Evolutionary conservation across 2,797 vertebrate species (phyloP).

Genomic region (Pseudomugil tenellus): DNA sequence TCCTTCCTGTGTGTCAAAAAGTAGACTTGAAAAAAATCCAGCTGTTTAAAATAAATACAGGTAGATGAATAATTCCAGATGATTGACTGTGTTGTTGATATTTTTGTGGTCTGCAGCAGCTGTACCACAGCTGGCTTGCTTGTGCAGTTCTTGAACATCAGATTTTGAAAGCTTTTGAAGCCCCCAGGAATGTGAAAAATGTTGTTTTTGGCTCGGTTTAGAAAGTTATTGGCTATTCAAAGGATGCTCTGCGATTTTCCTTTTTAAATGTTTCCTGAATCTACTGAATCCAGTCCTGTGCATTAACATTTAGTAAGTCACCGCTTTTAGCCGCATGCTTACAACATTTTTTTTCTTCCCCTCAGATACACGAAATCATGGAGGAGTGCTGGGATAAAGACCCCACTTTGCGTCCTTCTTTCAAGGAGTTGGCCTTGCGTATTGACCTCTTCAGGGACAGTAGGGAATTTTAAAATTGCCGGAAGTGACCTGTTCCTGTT

Average conservation of each 20-base stretch:
- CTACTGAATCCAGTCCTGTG: background rate
- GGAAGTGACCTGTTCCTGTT: constrained; percentile 62
- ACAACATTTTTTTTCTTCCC: background rate
- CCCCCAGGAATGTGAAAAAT: background rate
- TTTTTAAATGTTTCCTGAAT: constrained; percentile 1
- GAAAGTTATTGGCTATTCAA: no score
- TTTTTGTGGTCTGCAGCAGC: background rate
- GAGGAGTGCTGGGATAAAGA: constrained; percentile 84
- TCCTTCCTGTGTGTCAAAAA: no score
- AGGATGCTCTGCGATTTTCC: no score
- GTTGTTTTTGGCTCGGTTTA: background rate
- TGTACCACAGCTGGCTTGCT: background rate
- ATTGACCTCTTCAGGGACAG: constrained; percentile 82
- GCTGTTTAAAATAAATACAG: no score
- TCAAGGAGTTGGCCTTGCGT: constrained; percentile 80
- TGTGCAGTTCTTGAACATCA: background rate
- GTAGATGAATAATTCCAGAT: background rate
- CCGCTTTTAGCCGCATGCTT: background rate
- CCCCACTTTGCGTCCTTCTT: constrained; percentile 73
- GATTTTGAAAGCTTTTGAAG: background rate
- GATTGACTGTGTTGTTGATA: background rate
- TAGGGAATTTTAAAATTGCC: constrained; percentile 72
- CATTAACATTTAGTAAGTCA: background rate
- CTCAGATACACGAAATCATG: constrained; percentile 82
- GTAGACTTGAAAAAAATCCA: no score